Percentiles rank a stretch among this genome's conserved stretches.
Conservation (phyloP, 2,888 invertebrate species). For the Alloscopus bannaensis region DNA sequence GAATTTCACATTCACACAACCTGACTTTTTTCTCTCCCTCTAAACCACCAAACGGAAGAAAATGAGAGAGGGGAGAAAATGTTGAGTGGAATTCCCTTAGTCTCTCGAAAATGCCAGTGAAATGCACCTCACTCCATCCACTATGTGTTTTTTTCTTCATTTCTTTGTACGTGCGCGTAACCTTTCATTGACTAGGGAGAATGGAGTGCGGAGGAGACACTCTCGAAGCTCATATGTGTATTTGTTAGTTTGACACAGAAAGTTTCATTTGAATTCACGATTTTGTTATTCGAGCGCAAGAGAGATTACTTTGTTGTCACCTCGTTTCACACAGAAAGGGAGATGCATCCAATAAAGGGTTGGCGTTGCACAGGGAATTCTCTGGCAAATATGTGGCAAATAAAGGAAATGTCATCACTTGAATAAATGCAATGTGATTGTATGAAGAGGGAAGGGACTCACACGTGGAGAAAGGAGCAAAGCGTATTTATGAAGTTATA, state of each 20-base stretch:
- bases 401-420: slow-evolving; percentile 17
- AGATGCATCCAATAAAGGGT: not conserved
- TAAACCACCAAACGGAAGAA: no score
- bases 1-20: slow-evolving; percentile 40
- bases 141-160: not conserved
- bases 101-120: slow-evolving; percentile 19
- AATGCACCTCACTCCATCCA: slow-evolving; percentile 10
- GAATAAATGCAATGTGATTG: no score
- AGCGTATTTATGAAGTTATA: no score
- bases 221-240: slow-evolving; percentile 20
- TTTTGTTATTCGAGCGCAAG: not conserved
- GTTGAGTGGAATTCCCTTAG: slow-evolving; percentile 8
- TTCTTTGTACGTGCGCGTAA: not conserved
- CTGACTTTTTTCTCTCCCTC: slow-evolving; percentile 19
- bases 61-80: not conserved
- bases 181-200: not conserved
- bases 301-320: not conserved
- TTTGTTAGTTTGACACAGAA: slow-evolving; percentile 13
- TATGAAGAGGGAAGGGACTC: no score
- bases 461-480: no score
- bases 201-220: not conserved
- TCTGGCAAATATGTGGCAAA: not conserved
- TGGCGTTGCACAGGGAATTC: slow-evolving; percentile 1
- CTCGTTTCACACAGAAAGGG: not conserved
- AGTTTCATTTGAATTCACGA: slow-evolving; percentile 5